Conservation (phyloP, 2,113 vertebrate species). For the Hypanus sabinus region DNA sequence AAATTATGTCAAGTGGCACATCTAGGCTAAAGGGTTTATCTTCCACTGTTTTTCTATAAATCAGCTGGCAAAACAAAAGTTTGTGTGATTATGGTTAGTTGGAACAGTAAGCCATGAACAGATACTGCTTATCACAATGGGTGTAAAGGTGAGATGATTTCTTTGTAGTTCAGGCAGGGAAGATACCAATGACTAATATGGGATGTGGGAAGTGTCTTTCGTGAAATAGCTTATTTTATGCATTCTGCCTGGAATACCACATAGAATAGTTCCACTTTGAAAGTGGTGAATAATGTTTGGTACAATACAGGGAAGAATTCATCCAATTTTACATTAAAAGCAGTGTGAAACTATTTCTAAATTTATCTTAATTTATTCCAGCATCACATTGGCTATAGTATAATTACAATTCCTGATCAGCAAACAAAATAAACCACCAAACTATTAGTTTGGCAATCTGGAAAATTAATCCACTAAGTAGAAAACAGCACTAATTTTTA, state of each 20-base stretch:
- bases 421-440: not conserved
- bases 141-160: not conserved
- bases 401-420: not conserved
- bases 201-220: no score
- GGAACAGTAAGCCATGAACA: not conserved
- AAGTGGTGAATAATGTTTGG: not conserved
- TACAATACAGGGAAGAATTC: not conserved
- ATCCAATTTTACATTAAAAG: not conserved
- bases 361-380: not conserved
- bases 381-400: not conserved
- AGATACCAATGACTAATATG: slow-evolving; percentile 4
- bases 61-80: not conserved
- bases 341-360: not conserved
- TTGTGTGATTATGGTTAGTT: not conserved
- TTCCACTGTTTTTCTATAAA: not conserved
- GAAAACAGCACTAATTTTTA: not conserved
- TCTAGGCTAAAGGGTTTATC: not conserved
- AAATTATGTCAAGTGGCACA: not conserved
- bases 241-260: not conserved
- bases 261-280: not conserved
- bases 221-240: not conserved
- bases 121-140: not conserved
- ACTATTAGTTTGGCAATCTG: not conserved
- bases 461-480: not conserved
- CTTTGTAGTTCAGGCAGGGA: not conserved